phyloP scores from a whole-genome alignment of 2,888 invertebrate genomes.

The Cheilosia pagana region DNA sequence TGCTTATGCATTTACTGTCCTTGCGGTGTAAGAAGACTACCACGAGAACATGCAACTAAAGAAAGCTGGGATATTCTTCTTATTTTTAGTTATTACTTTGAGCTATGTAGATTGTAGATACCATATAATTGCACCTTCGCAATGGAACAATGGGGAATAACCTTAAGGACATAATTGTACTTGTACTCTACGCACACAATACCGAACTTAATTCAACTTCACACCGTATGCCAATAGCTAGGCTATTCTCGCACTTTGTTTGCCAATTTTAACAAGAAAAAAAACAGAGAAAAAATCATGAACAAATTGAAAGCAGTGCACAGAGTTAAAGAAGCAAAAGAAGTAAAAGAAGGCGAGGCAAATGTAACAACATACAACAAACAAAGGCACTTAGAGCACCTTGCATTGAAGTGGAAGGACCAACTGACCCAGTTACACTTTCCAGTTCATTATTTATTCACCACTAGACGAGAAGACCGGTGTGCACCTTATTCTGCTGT shows the following conservation, averaged over 20 bases:
- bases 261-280: constrained; percentile 23
- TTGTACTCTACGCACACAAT: not conserved
- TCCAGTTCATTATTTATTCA: constrained; percentile 64
- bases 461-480: constrained; percentile 25
- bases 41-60: constrained; percentile 15
- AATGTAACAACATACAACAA: constrained; percentile 58
- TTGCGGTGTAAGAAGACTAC: constrained; percentile 23
- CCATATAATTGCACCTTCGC: not conserved
- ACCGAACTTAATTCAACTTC: not conserved
- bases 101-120: not conserved
- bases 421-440: constrained; percentile 67
- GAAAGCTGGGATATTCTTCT: not conserved
- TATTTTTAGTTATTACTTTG: constrained; percentile 10
- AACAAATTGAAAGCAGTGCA: constrained; percentile 19
- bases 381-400: constrained; percentile 65
- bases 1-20: not conserved
- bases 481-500: constrained; percentile 47
- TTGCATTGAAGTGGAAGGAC: constrained; percentile 68
- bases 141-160: constrained; percentile 17
- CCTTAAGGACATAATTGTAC: not conserved
- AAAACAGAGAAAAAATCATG: constrained; percentile 22
- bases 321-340: not conserved
- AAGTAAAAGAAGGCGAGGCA: not conserved
- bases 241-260: constrained; percentile 29
- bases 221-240: not conserved